phyloP scores from a whole-genome alignment of 1,140 invertebrate species.

The Drosophila pruinosa region DNA sequence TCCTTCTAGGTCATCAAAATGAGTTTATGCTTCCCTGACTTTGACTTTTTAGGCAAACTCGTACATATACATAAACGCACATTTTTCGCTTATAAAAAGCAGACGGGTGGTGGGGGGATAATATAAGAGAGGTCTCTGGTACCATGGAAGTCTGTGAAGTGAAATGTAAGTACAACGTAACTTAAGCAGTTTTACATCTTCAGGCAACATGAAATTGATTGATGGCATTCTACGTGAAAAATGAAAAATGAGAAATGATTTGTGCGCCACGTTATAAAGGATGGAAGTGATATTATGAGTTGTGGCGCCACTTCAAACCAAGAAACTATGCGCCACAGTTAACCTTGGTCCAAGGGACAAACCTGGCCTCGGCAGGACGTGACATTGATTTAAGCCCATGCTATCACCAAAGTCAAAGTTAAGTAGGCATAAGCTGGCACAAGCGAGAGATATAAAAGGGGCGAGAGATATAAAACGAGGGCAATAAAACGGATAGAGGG shows the following conservation, averaged over 20 bases:
- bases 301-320: slow-evolving; percentile 35
- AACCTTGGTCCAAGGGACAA: slow-evolving; percentile 43
- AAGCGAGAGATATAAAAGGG: slow-evolving; percentile 15
- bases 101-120: background rate
- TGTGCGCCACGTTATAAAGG: slow-evolving; percentile 8
- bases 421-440: slow-evolving; percentile 63
- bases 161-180: slow-evolving; percentile 80
- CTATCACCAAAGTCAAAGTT: slow-evolving; percentile 78
- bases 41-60: slow-evolving; percentile 51
- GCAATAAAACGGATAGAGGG: background rate
- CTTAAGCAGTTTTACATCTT: slow-evolving; percentile 78
- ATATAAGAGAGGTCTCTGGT: slow-evolving; percentile 17
- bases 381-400: slow-evolving; percentile 70
- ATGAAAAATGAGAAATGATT: slow-evolving; percentile 76
- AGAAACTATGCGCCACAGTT: slow-evolving; percentile 13
- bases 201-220: slow-evolving; percentile 80
- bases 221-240: slow-evolving; percentile 57
- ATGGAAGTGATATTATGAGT: slow-evolving; percentile 55
- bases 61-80: slow-evolving; percentile 28
- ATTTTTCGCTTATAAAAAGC: background rate
- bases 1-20: slow-evolving; percentile 41
- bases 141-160: slow-evolving; percentile 52
- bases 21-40: slow-evolving; percentile 63
- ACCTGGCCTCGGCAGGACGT: slow-evolving; percentile 15
- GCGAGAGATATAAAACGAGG: background rate